Evolutionary conservation across 2,888 invertebrate genomes (phyloP), one percentile per base, ranked within the genome.

Genomic region (Brachyptera risi): DNA sequence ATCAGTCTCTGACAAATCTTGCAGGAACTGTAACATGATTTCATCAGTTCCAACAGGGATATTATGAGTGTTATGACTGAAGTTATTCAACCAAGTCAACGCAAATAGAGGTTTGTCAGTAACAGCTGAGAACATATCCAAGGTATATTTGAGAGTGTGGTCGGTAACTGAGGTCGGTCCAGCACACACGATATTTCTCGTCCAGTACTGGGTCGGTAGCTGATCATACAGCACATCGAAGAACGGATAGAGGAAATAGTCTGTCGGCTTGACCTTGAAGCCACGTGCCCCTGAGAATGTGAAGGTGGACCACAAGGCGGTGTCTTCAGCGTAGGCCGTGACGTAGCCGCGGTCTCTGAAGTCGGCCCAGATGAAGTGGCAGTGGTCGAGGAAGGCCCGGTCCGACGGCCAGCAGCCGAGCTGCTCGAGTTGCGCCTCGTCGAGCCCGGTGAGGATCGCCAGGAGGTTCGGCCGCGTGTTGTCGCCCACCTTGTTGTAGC

Each of bases 381-480:
- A 86, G 57, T 82, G 79, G 68, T 93, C 90, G 56, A 86, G 71
- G 35, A 82, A 81, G 71, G 67, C 57, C 9, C 64, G 59, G 1
- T 64, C 65, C 2, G 3, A 5, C 1, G 59, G 50, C 68, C 69
- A 70, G 59, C 72, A 72, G 2, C 63, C 13, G 19, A 66, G 66
- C 17, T 67, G 62, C 11, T 26, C 47, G 21, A 68, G 26, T 3
- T 65, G 57, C 17, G 67, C 64, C 63, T 67, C 72, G 63, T 77
- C 82, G 65, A 81, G 78, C 1, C 94, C 95, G 0, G 88, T 85
- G 13, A 90, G 77, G 47, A 89, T 79, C 0, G 93, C 91, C 82
- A 93, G 87, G 56, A 96, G 75, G 74, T 96, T 96, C 0, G 95
- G 92, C 71, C 90, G 92, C 0, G 94, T 95, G 70, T 95, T 95